A percentile compares a stretch with the other conserved stretches of the same genome.
Conservation (phyloP, 2,888 invertebrate species). For the Campopleginae sp. region DNA sequence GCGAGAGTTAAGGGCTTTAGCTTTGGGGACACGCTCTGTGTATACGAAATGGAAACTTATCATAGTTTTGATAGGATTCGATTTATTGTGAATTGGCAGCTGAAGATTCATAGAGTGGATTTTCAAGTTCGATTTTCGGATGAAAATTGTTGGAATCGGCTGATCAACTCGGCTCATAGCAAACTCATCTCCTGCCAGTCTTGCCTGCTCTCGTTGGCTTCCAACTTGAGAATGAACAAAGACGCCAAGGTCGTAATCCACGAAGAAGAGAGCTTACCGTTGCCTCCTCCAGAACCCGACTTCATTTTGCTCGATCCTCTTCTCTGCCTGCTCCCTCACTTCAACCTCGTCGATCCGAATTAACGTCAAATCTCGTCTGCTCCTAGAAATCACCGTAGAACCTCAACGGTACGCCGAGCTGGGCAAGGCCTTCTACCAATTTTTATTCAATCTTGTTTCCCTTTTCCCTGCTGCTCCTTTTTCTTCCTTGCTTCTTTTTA, state of each 20-base stretch:
- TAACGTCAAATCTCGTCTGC: conserved; percentile 62
- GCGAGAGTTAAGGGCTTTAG: neutral
- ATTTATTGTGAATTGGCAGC: conserved; percentile 53
- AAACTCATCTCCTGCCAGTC: conserved; percentile 6
- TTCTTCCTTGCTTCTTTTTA: no score
- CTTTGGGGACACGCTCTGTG: neutral
- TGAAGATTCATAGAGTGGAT: conserved; percentile 48
- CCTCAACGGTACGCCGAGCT: neutral
- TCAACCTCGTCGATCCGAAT: conserved; percentile 55
- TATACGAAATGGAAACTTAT: neutral
- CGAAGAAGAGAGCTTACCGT: conserved; percentile 41
- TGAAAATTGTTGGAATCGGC: conserved; percentile 51
- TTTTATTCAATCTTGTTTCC: conserved; percentile 53
- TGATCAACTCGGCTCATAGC: conserved; percentile 36
- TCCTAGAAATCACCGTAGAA: neutral
- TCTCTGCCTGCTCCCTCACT: neutral
- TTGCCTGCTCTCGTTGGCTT: conserved; percentile 17
- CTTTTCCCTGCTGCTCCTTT: neutral
- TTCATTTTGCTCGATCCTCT: conserved; percentile 32
- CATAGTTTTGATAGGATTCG: conserved; percentile 39
- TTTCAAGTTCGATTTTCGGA: conserved; percentile 57
- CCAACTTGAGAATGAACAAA: conserved; percentile 15
- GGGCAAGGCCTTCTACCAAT: conserved; percentile 47
- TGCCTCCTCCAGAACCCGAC: conserved; percentile 56
- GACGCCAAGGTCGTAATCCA: conserved; percentile 58